A percentile compares a stretch with the other conserved stretches of the same genome.
Evolutionary conservation across 2,113 vertebrate genomes (phyloP).

Genomic region (Laterallus jamaicensis): DNA sequence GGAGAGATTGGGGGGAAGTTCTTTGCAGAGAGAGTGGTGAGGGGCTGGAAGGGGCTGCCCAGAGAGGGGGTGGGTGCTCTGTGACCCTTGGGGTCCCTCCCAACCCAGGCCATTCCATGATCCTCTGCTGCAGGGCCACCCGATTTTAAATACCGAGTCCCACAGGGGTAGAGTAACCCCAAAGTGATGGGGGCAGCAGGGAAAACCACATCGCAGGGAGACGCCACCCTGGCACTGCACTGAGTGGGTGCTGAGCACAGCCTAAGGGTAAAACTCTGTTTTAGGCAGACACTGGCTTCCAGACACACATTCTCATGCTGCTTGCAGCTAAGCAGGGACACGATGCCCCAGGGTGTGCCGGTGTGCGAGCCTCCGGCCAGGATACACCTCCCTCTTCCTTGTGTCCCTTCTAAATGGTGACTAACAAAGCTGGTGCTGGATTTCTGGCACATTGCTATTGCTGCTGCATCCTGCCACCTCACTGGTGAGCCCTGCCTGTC

Average conservation of each 20-base stretch:
- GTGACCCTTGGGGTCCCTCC: no score
- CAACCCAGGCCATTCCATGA: no score
- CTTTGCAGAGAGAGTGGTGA: no score
- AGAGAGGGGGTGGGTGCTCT: no score
- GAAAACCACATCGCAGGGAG: no score
- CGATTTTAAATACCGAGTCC: not conserved
- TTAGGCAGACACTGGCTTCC: not conserved
- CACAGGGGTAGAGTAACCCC: not conserved
- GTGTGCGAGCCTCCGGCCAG: not conserved
- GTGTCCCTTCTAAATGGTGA: not conserved
- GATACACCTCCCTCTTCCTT: not conserved
- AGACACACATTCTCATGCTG: not conserved
- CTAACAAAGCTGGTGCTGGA: rapidly evolving
- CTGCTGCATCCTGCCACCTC: not conserved
- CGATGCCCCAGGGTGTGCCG: not conserved
- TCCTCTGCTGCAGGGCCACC: not conserved
- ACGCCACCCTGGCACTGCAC: rapidly evolving
- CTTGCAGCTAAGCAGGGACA: not conserved
- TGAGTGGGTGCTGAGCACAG: not conserved
- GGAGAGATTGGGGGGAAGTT: no score
- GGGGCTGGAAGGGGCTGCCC: no score
- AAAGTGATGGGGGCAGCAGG: not conserved
- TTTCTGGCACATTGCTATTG: not conserved
- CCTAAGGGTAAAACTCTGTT: not conserved
- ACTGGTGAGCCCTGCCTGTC: not conserved